Percentiles rank a stretch among this genome's conserved stretches.
These are phyloP conservation scores for Pyrgilauda ruficollis DNA, from an alignment of 2,113 vertebrate genomes.

Conservation along the genomic window DNA sequence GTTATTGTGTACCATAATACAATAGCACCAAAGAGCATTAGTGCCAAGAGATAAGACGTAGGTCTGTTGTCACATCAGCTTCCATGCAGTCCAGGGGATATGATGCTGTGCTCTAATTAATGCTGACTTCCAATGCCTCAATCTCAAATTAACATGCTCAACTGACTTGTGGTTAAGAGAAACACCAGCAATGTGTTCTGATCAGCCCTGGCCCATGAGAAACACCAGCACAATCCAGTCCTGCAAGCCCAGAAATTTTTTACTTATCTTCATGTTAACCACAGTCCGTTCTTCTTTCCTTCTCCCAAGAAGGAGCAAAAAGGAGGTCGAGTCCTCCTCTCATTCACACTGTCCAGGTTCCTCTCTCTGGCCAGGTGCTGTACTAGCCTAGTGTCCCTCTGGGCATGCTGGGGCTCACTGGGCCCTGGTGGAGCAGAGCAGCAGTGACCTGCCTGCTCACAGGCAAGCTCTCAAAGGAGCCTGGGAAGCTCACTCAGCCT, in stretches of 20 bases:
- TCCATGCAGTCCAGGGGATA: background rate
- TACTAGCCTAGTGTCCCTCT: background rate
- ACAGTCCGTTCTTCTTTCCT: background rate
- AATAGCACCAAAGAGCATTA: background rate
- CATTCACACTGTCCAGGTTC: background rate
- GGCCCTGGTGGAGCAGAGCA: background rate
- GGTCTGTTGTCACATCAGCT: conserved; percentile 11
- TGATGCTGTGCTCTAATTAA: background rate
- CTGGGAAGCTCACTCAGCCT: background rate
- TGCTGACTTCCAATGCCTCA: background rate
- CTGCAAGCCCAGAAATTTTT: background rate
- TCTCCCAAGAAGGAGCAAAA: background rate
- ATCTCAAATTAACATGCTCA: background rate
- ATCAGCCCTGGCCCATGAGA: background rate
- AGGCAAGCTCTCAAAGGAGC: background rate
- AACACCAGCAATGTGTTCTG: background rate
- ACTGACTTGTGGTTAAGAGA: background rate
- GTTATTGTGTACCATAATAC: background rate
- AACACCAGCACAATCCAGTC: background rate
- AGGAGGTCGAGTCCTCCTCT: background rate
- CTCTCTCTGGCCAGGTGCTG: background rate
- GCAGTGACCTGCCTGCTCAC: background rate
- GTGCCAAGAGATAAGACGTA: background rate
- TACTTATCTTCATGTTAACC: background rate
- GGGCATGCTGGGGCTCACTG: background rate